A percentile compares a stretch with the other conserved stretches of the same genome.
Evolutionary conservation across 2,888 invertebrate genomes (phyloP).

Genomic region (Parnassius orleans): DNA sequence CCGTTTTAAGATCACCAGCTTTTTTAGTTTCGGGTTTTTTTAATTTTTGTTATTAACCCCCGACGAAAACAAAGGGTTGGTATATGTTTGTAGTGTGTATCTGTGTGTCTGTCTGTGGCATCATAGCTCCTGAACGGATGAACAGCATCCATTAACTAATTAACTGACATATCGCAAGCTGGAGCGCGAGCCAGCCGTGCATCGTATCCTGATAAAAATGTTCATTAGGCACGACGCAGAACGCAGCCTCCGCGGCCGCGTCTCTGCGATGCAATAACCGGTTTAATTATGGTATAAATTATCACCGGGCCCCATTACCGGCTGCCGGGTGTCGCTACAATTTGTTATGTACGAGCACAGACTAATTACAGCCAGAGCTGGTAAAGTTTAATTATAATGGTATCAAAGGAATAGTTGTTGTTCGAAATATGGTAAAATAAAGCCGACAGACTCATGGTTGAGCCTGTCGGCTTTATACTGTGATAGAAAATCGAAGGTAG

Average conservation of each 20-base stretch:
- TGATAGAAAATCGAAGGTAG: too few species aligned
- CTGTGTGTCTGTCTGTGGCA: too few species aligned
- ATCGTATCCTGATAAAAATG: not conserved
- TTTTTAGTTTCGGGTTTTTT: too few species aligned
- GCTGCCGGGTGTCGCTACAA: slow-evolving; percentile 33
- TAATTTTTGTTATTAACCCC: too few species aligned
- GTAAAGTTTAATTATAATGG: not conserved
- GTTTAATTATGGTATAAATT: slow-evolving; percentile 48
- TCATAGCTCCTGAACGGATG: too few species aligned
- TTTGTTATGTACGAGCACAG: slow-evolving; percentile 30
- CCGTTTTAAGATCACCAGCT: too few species aligned
- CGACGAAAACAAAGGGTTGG: too few species aligned
- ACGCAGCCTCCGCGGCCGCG: not conserved
- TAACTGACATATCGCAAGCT: not conserved
- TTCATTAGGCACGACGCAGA: not conserved
- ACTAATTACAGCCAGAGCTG: slow-evolving; percentile 11
- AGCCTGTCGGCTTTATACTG: too few species aligned
- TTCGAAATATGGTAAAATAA: too few species aligned
- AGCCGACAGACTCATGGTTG: too few species aligned
- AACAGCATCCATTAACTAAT: not conserved
- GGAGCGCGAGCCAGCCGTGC: not conserved
- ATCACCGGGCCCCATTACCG: slow-evolving; percentile 34
- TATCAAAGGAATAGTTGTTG: too few species aligned
- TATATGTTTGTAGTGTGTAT: too few species aligned
- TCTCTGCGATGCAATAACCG: slow-evolving; percentile 36